Evolutionary conservation across 2,797 vertebrate genomes (phyloP).

Genomic region (Epinephelus malabaricus): DNA sequence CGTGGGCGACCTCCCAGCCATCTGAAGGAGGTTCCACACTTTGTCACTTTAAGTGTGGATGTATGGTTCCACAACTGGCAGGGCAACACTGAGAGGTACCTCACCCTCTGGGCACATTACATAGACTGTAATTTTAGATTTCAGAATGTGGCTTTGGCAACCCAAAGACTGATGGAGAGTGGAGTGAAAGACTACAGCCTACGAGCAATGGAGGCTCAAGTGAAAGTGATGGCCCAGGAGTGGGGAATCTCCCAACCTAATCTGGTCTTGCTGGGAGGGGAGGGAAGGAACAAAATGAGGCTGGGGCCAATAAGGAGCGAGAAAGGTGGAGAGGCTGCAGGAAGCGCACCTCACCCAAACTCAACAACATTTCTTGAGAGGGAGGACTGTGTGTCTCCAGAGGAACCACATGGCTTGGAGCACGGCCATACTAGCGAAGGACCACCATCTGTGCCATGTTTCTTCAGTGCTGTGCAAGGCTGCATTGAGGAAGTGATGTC

Average conservation of each 20-base stretch:
- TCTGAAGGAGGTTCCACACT: slow-evolving; percentile 51
- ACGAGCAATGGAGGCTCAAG: slow-evolving; percentile 58
- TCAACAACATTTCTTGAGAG: slow-evolving; percentile 74
- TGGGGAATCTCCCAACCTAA: slow-evolving; percentile 80
- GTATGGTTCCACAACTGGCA: slow-evolving; percentile 81
- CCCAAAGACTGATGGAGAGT: slow-evolving; percentile 59
- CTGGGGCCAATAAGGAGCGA: not conserved
- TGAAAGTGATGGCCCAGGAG: slow-evolving; percentile 75
- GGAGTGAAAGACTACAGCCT: slow-evolving; percentile 57
- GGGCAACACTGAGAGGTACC: slow-evolving; percentile 63
- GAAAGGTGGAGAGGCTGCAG: slow-evolving; percentile 46
- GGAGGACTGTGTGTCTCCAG: slow-evolving; percentile 61
- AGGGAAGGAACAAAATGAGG: slow-evolving; percentile 51
- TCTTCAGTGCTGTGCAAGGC: slow-evolving; percentile 77
- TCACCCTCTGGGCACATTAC: slow-evolving; percentile 84
- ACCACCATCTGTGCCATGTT: slow-evolving; percentile 77
- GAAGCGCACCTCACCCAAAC: slow-evolving; percentile 64
- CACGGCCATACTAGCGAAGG: slow-evolving; percentile 21
- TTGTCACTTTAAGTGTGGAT: slow-evolving; percentile 76
- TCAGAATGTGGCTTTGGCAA: slow-evolving; percentile 77
- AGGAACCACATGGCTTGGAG: slow-evolving; percentile 48
- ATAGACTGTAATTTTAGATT: slow-evolving; percentile 77
- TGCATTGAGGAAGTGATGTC: slow-evolving; percentile 83
- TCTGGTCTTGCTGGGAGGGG: slow-evolving; percentile 74
- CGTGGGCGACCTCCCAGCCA: slow-evolving; percentile 8